Base-by-base conservation (phyloP, 1,140 invertebrate species). In the Mamestra configurata region DNA sequence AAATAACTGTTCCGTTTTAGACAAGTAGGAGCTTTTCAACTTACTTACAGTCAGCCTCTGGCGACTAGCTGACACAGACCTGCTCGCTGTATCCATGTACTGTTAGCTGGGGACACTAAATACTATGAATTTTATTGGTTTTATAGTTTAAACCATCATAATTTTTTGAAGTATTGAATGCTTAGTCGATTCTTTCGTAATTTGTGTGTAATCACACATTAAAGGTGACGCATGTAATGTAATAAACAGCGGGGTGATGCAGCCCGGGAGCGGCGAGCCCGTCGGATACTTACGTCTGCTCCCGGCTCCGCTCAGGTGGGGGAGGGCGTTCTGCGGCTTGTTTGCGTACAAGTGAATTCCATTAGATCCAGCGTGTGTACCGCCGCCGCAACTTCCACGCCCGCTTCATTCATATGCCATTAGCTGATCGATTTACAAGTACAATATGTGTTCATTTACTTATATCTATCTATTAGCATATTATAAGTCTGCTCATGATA, bases 321-420 rank as follows among this genome's bases (percentile, higher is more conserved):
- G 86, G 87, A 88, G 87, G 85, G 88, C 86, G 87, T 79, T 86
- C 86, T 85, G 89, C 86, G 89, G 91, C 89, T 89, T 94, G 92
- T 94, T 94, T 94, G 92, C 93, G 87, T 92, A 94, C 93, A 94
- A 91, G 93, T 87, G 89, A 94, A 94, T 94, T 94, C 93, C 93
- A 94, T 94, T 94, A 93, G 92, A 91, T 88, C 88, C 91, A 88
- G 80, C 86, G 82, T 88, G 89, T 93, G 86, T 90, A 89, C 87
- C 87, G 80, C 82, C 83, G 84, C 87, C 88, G 84, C 90, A 89
- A 87, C 88, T 88, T 85, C 89, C 83, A 87, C 88, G 87, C 86
- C 79, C 86, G 89, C 91, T 92, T 93, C 90, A 92, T 93, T 93
- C 92, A 92, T 94, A 93, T 94, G 88, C 92, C 92, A 93, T 94